Evolutionary conservation across 2,797 vertebrate genomes (phyloP), one percentile per base, ranked within the genome.

Genomic region (Rhabdomys pumilio): DNA sequence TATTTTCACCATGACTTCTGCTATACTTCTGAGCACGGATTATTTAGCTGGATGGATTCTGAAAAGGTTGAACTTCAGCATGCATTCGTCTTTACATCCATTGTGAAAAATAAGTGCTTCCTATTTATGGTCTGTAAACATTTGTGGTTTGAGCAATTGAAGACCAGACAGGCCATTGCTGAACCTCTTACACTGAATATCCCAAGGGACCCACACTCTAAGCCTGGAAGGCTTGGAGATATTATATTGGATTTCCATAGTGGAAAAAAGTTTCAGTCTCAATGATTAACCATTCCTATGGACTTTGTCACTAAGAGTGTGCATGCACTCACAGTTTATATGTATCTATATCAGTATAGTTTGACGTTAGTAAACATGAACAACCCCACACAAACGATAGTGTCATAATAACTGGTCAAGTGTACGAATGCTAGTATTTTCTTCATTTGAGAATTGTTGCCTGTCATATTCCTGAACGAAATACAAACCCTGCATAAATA

Each of bases 201-300:
- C 29, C 38, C n/a, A 4, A n/a, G 55, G 85, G 3, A 76, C 38
- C 73, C 11, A 17, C 63, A 59, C 7, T 31, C n/a, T 90, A 76
- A 84, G 26, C 12, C 44, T 83, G 15, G 13, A 88, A 53, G 65
- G 79, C 55, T 31, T 67, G 55, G 50, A 47, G 12, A 67, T 65
- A 57, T 4, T 69, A 38, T 72, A 2, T 80, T 95, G 93, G 53
- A 88, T 88, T 85, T 57, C n/a, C 41, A 73, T 41, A 67, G 53
- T 89, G 72, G 79, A 76, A 95, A 93, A 93, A 93, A 92, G 63
- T 85, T 79, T 93, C n/a, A 95, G 19, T 96, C 75, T 93, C 89
- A 96, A 31, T 96, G 92, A 95, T 96, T 95, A 97, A 97, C 84
- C 12, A 55, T 93, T 87, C 93, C 67, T 87, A 55, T 95, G 96